Evolutionary conservation across 92 coral and sea anemone genomes (phyloP).

Genomic region (Plumapathes pennacea): DNA sequence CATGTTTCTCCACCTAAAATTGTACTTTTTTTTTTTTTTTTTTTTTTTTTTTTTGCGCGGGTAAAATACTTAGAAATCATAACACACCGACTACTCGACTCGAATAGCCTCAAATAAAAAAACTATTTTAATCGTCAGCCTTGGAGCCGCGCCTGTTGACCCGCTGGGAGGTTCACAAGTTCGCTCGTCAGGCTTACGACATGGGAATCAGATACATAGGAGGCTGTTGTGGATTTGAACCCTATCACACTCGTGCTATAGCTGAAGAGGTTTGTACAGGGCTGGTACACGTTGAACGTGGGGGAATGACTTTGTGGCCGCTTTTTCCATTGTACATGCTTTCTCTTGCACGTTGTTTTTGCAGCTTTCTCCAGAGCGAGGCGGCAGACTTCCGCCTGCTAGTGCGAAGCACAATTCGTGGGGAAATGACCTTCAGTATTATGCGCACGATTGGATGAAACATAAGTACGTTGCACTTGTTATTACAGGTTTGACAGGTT

Average conservation of each 20-base stretch:
- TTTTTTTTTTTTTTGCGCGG: not conserved
- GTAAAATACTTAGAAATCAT: not conserved
- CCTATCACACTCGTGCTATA: conserved; percentile 79
- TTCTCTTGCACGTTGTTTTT: not conserved
- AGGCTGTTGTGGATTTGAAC: conserved; percentile 84
- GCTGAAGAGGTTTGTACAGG: conserved; percentile 69
- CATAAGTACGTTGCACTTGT: too few species aligned
- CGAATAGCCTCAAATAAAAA: not conserved
- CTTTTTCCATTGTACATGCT: not conserved
- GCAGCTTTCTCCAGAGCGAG: conserved; percentile 66
- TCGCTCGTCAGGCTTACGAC: conserved; percentile 70
- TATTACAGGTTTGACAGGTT: too few species aligned
- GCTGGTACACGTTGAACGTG: not conserved
- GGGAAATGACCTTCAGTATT: conserved; percentile 32
- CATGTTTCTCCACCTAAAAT: too few species aligned
- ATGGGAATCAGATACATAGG: conserved; percentile 82
- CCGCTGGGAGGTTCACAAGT: conserved; percentile 75
- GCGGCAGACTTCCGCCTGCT: conserved; percentile 53
- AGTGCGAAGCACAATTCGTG: conserved; percentile 59
- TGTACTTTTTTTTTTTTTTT: not conserved
- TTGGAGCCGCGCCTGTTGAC: conserved; percentile 64
- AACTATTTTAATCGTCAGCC: conserved; percentile 25
- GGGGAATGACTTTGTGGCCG: too few species aligned
- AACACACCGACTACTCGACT: not conserved
- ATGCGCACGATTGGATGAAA: too few species aligned